phyloP scores from a whole-genome alignment of 2,113 vertebrate species.

The Oreotragus oreotragus region DNA sequence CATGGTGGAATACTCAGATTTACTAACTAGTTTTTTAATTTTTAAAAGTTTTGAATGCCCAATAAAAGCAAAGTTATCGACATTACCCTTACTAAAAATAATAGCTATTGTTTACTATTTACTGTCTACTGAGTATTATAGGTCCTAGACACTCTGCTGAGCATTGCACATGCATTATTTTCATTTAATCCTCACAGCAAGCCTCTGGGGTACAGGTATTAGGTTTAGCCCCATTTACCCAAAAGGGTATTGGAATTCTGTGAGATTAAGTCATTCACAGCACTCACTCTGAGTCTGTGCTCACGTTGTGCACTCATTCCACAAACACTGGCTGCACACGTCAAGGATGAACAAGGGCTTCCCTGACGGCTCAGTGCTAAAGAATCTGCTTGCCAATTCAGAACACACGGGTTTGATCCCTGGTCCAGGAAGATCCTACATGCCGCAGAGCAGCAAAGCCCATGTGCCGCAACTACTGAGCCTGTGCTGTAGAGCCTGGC shows the following conservation, averaged over 20 bases:
- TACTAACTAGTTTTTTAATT: not conserved
- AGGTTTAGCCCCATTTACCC: not conserved
- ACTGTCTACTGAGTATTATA: not conserved
- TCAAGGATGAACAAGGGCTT: not conserved
- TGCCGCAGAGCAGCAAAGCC: not conserved
- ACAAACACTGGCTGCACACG: accelerated
- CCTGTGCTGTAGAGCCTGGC: not conserved
- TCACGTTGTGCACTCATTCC: accelerated
- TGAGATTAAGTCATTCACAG: not conserved
- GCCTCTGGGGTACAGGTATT: not conserved
- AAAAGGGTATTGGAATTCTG: not conserved
- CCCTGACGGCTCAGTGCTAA: not conserved
- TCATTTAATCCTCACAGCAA: not conserved
- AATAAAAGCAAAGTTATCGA: not conserved
- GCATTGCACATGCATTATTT: no score
- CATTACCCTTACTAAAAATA: not conserved
- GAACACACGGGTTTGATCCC: not conserved
- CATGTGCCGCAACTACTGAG: not conserved
- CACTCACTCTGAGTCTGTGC: not conserved
- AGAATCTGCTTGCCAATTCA: not conserved
- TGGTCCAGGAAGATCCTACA: not conserved
- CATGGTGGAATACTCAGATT: not conserved
- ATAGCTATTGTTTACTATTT: not conserved
- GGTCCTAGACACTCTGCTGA: not conserved
- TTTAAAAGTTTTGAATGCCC: not conserved